Percentiles rank a stretch among this genome's conserved stretches.
Conservation (phyloP, 2,113 vertebrate species). For the Salvator merianae region DNA sequence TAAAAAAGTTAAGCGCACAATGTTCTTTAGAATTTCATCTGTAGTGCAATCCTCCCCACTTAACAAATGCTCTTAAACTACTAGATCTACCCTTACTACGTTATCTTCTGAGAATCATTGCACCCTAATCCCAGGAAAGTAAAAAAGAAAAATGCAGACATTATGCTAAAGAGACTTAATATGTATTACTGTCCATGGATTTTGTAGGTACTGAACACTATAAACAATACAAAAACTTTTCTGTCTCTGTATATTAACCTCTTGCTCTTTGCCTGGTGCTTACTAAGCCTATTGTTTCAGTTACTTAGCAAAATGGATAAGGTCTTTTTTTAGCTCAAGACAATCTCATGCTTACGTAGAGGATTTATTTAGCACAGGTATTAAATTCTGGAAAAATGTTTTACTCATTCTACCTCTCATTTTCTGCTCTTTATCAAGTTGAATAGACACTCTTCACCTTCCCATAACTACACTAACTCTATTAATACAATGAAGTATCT, state of each 20-base stretch:
- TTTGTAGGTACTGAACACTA: not conserved
- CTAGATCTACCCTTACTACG: not conserved
- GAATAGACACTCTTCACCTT: not conserved
- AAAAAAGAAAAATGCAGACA: not conserved
- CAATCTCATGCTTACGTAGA: slow-evolving; percentile 9
- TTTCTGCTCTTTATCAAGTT: not conserved
- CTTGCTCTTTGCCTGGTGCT: slow-evolving; percentile 25
- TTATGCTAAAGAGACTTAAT: not conserved
- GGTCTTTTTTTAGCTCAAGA: not conserved
- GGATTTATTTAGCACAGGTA: slow-evolving; percentile 24
- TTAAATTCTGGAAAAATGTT: not conserved
- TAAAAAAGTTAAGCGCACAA: not conserved
- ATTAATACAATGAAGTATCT: too few relatives aligned
- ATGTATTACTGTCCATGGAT: not conserved
- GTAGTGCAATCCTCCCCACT: not conserved
- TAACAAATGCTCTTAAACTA: not conserved
- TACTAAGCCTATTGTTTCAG: slow-evolving; percentile 45
- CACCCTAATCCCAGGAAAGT: not conserved
- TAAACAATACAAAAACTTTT: not conserved
- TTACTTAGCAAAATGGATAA: slow-evolving; percentile 32
- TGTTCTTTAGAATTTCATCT: not conserved
- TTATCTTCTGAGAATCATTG: not conserved
- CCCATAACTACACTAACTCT: not conserved
- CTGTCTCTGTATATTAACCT: fast-evolving
- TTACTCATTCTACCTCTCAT: slow-evolving; percentile 17